These are phyloP conservation scores for Polyergus mexicanus DNA, from an alignment of 1,140 invertebrate species.

Conservation along the genomic window DNA sequence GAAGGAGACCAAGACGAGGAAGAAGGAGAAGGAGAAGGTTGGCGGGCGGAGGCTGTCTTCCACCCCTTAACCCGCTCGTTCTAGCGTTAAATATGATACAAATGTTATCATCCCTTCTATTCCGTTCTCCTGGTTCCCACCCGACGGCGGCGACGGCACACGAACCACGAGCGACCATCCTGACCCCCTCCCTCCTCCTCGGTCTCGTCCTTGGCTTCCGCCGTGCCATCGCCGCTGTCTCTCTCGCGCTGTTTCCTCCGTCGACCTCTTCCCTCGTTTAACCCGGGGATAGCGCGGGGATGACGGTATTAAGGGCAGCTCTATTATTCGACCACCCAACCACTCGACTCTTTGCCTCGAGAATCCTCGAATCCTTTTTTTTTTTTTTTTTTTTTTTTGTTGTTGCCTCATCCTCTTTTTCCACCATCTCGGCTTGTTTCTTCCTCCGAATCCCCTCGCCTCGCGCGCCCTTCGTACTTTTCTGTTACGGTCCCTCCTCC, in stretches of 20 bases:
- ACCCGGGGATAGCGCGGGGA: conserved; percentile 76
- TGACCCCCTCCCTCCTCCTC: conserved; percentile 23
- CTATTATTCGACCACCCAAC: conserved; percentile 83
- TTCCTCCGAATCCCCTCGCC: conserved; percentile 28
- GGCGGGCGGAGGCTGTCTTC: conserved; percentile 74
- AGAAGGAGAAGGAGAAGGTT: conserved; percentile 65
- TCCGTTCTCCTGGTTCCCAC: conserved; percentile 72
- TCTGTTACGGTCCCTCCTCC: conserved; percentile 48
- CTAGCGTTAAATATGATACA: conserved; percentile 86
- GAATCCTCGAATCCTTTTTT: conserved; percentile 79
- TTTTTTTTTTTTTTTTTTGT: conserved; percentile 49
- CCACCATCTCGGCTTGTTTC: conserved; percentile 47
- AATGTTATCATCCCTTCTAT: conserved; percentile 85
- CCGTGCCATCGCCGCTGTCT: conserved; percentile 33
- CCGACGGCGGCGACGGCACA: conserved; percentile 55
- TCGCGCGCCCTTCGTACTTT: conserved; percentile 58
- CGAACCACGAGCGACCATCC: conserved; percentile 69
- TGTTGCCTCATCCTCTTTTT: conserved; percentile 44
- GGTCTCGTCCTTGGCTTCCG: conserved; percentile 59
- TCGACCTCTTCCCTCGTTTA: conserved; percentile 74
- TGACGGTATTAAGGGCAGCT: conserved; percentile 82
- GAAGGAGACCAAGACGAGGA: conserved; percentile 52
- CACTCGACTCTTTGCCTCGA: conserved; percentile 80
- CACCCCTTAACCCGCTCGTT: conserved; percentile 80
- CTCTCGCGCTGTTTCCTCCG: conserved; percentile 61